phyloP scores from a whole-genome alignment of 2,113 vertebrate genomes.

The Nothocercus julius region DNA sequence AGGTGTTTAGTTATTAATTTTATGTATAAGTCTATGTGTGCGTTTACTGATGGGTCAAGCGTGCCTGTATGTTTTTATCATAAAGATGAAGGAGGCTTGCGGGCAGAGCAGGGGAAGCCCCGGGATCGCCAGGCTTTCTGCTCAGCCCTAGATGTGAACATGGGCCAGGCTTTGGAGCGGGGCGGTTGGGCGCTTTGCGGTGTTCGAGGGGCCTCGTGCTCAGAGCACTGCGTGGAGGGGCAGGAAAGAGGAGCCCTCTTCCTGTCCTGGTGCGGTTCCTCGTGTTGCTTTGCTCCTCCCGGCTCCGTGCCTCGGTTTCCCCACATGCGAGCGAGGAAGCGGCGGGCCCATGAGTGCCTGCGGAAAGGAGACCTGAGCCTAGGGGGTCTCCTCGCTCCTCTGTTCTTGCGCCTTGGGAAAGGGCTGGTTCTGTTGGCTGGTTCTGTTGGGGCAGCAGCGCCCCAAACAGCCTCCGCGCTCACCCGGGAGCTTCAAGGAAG shows the following conservation, averaged over 20 bases:
- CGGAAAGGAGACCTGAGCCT: not conserved
- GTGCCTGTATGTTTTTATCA: not conserved
- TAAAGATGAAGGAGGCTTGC: not conserved
- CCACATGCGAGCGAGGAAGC: not conserved
- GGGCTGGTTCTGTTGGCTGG: not conserved
- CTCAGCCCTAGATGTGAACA: not conserved
- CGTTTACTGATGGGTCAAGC: not conserved
- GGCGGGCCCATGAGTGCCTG: not conserved
- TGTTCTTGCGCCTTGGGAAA: not conserved
- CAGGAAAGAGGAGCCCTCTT: not conserved
- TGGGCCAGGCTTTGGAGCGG: not conserved
- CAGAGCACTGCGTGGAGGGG: not conserved
- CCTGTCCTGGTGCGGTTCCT: not conserved
- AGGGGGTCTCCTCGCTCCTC: not conserved
- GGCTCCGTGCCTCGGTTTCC: not conserved
- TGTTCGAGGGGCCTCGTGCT: accelerated
- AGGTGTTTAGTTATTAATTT: not conserved
- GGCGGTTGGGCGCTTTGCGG: not conserved
- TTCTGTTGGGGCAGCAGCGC: not conserved
- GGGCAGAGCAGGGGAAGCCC: not conserved
- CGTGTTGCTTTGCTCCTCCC: not conserved
- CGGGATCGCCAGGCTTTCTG: not conserved
- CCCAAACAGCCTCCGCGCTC: not conserved
- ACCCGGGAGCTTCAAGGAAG: not conserved
- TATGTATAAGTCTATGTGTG: not conserved